Conservation (phyloP, 92 coral and sea anemone genomes). For the Nematostella vectensis region DNA sequence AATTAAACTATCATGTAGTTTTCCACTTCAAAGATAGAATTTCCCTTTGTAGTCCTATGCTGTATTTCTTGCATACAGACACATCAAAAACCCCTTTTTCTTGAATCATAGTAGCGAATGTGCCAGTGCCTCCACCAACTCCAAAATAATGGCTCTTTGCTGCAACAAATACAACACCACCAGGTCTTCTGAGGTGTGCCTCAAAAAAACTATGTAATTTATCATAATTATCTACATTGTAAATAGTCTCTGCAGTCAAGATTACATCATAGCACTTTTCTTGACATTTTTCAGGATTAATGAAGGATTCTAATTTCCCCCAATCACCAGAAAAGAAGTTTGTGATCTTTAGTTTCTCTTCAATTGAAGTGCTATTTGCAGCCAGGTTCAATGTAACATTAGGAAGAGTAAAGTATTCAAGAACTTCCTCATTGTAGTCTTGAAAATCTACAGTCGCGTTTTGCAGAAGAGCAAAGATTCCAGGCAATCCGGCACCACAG, state of each 20-base stretch:
- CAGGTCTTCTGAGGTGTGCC: constrained; percentile 44
- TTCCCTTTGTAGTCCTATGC: constrained; percentile 69
- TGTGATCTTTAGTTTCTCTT: not conserved
- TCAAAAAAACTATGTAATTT: constrained; percentile 56
- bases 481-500: constrained; percentile 92
- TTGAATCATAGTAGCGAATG: constrained; percentile 57
- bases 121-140: constrained; percentile 97
- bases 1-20: not conserved
- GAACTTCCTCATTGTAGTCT: constrained; percentile 85
- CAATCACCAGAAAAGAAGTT: constrained; percentile 86
- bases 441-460: constrained; percentile 88
- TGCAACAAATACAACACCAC: constrained; percentile 72
- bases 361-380: not conserved
- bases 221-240: constrained; percentile 48
- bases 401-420: constrained; percentile 74
- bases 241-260: constrained; percentile 89
- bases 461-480: constrained; percentile 57
- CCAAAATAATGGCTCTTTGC: constrained; percentile 96
- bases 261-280: constrained; percentile 63
- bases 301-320: constrained; percentile 39
- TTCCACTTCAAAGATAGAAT: constrained; percentile 50
- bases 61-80: constrained; percentile 29
- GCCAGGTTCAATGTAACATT: constrained; percentile 55
- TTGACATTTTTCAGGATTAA: constrained; percentile 31
- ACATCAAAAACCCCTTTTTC: constrained; percentile 49